These are phyloP conservation scores for Protodeltote pygarga DNA, from an alignment of 2,888 invertebrate genomes.

Conservation along the genomic window DNA sequence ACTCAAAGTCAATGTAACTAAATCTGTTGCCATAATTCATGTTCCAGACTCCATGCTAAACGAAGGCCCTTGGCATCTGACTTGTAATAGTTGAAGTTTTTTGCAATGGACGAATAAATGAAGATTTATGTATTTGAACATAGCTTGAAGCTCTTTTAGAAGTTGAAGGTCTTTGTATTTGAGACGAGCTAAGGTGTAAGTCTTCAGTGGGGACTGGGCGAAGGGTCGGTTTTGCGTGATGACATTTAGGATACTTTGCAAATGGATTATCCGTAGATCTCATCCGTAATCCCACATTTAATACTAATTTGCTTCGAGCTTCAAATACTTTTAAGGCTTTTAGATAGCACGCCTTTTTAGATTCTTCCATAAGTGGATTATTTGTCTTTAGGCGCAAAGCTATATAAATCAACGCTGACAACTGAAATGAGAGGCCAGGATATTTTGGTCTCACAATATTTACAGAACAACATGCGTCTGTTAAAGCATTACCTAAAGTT, in stretches of 20 bases:
- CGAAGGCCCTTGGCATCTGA: no score
- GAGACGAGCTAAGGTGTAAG: conserved; percentile 2
- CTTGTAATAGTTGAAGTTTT: conserved; percentile 9
- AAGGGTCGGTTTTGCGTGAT: conserved; percentile 33
- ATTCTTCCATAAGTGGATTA: conserved; percentile 67
- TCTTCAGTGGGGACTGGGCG: conserved; percentile 2
- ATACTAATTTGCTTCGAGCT: conserved; percentile 70
- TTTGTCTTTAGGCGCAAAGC: conserved; percentile 87
- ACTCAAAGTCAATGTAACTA: no score
- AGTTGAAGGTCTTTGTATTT: conserved; percentile 8
- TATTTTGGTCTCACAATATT: conserved; percentile 87
- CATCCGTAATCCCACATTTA: conserved; percentile 75
- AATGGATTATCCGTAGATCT: conserved; percentile 87
- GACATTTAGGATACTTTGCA: conserved; percentile 75
- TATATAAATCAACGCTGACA: conserved; percentile 85
- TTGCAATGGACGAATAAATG: conserved; percentile 1
- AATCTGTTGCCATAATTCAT: no score
- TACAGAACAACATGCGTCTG: conserved; percentile 84
- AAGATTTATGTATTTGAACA: conserved; percentile 31
- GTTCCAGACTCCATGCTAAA: no score
- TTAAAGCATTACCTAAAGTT: conserved; percentile 83
- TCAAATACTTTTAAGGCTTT: conserved; percentile 69
- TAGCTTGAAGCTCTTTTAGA: conserved; percentile 6
- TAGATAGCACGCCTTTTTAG: conserved; percentile 65
- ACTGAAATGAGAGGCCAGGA: conserved; percentile 81